Conservation (phyloP, 1,140 invertebrate species). For the Ceratosolen solmsi region DNA sequence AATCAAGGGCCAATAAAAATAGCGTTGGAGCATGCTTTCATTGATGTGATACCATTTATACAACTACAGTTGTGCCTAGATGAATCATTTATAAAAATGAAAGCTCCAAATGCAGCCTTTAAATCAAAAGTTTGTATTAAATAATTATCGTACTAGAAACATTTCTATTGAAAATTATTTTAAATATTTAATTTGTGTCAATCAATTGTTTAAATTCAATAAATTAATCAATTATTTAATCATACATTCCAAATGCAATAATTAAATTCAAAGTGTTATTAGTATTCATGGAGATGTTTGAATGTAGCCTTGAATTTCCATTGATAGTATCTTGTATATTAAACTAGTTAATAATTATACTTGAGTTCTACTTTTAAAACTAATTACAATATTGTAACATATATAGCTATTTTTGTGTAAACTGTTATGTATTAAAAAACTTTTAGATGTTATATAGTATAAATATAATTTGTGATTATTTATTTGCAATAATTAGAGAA, state of each 20-base stretch:
- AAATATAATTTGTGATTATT: constrained; percentile 16
- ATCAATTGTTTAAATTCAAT: constrained; percentile 33
- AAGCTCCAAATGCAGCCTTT: constrained; percentile 43
- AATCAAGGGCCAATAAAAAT: neutral
- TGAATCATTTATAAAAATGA: constrained; percentile 60
- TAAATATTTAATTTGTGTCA: constrained; percentile 19
- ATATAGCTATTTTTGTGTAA: neutral
- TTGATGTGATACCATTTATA: constrained; percentile 55
- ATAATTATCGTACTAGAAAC: neutral
- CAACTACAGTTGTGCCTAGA: constrained; percentile 67
- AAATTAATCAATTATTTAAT: too few relatives aligned
- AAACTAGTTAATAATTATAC: constrained; percentile 21
- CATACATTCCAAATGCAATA: constrained; percentile 30
- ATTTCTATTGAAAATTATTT: neutral
- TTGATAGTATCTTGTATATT: constrained; percentile 37
- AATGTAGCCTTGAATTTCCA: constrained; percentile 39
- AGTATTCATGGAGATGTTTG: constrained; percentile 32
- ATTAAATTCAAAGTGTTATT: constrained; percentile 39
- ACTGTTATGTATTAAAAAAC: neutral
- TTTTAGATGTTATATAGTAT: constrained; percentile 23
- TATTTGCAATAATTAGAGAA: neutral
- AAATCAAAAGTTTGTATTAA: constrained; percentile 54
- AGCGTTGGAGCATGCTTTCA: constrained; percentile 38
- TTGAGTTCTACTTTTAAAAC: neutral
- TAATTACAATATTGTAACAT: constrained; percentile 14